Evolutionary conservation across 2,797 vertebrate species (phyloP).

Genomic region (Hypotaenidia okinawae): DNA sequence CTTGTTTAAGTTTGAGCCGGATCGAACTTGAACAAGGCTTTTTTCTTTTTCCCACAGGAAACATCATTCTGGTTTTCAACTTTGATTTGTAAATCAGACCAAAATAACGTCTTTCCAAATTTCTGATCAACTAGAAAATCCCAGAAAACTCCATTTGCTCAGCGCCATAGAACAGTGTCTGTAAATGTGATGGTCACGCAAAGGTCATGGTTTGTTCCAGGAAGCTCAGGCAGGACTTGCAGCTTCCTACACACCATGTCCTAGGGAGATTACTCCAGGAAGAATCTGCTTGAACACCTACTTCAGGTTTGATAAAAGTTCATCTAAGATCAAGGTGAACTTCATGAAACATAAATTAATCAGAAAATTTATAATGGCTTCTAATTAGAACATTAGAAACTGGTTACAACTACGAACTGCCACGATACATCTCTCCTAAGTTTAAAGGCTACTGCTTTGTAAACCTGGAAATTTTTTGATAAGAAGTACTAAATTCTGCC

Average conservation of each 20-base stretch:
- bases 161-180: background rate
- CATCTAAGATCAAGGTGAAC: background rate
- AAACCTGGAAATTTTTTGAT: background rate
- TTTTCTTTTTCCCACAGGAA: background rate
- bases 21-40: background rate
- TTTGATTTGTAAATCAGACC: background rate
- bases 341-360: background rate
- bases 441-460: background rate
- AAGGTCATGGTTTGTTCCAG: background rate
- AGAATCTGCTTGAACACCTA: background rate
- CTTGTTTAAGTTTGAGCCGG: background rate
- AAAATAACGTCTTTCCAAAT: background rate
- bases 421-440: background rate
- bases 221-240: background rate
- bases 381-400: background rate
- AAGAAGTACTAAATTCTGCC: background rate
- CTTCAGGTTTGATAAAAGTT: background rate
- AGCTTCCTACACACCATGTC: background rate
- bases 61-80: background rate
- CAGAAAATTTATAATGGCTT: background rate
- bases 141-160: background rate
- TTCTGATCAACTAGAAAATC: background rate
- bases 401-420: background rate
- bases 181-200: background rate
- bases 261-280: background rate